Evolutionary conservation across 2,888 invertebrate species (phyloP).

Genomic region (Colletes collaris): DNA sequence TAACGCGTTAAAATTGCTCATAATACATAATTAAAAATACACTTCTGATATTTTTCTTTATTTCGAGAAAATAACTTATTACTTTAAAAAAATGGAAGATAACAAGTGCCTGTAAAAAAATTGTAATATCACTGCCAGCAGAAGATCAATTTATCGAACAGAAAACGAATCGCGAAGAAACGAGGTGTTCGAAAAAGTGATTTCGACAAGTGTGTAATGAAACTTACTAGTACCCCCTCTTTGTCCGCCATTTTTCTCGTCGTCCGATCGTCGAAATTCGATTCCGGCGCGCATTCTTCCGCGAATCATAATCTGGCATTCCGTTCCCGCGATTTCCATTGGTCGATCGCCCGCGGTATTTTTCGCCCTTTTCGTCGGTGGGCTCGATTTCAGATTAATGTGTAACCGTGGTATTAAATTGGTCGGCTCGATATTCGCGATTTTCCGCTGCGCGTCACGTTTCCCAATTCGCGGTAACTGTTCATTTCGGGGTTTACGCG

Average conservation of each 20-base stretch:
- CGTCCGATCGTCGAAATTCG: conserved; percentile 4
- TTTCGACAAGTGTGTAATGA: conserved; percentile 32
- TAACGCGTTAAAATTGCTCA: too few species aligned
- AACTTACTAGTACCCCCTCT: too few species aligned
- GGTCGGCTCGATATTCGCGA: conserved; percentile 8
- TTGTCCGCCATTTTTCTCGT: conserved; percentile 6
- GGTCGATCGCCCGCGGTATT: not conserved
- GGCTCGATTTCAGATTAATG: conserved; percentile 18
- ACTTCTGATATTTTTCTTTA: too few species aligned
- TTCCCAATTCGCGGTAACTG: not conserved
- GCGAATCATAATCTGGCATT: conserved; percentile 36
- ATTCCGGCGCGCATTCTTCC: conserved; percentile 33
- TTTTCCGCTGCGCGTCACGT: conserved; percentile 11
- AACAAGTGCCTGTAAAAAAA: not conserved
- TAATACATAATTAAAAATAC: too few species aligned
- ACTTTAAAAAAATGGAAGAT: not conserved
- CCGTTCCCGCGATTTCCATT: conserved; percentile 13
- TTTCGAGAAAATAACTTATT: too few species aligned
- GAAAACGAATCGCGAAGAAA: conserved; percentile 36
- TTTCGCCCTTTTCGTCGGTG: conserved; percentile 8
- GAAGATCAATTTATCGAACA: too few species aligned
- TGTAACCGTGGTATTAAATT: conserved; percentile 25
- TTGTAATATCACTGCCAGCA: too few species aligned
- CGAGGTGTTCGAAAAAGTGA: conserved; percentile 36
- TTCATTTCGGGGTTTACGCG: conserved; percentile 18